Base-by-base conservation (phyloP, 1,140 invertebrate species). In the Andrena cerasifolii region DNA sequence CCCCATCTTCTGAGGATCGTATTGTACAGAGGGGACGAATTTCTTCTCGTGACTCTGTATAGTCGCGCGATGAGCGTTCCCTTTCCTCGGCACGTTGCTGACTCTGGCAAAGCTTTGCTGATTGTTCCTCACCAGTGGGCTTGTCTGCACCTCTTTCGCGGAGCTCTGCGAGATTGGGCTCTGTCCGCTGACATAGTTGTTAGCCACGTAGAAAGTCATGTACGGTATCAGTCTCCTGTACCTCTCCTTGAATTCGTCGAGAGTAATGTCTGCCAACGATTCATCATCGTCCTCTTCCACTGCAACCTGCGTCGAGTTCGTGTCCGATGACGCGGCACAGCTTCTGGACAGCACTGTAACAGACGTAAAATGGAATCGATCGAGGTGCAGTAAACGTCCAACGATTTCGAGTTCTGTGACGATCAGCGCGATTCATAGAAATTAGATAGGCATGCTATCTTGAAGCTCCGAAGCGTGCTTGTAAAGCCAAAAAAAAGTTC, bases 171-270 rank as follows among this genome's bases (percentile, higher is more conserved):
- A 8, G 0, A 47, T 8, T 21, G 59, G 14, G 0, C 18, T 21
- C 7, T 80, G 78, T 0, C 49, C 31, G 67, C 83, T 86, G 0
- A 90, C 80, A 86, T 94, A 93, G 82, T 94, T 94, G 72, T 95
- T 95, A 1, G 95, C 94, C 24, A 96, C 93, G 87, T 96, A 97
- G 89, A 95, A 97, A 43, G 95, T 96, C 94, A 96, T 96, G 87
- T 97, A 97, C 1, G 96, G 96, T 86, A 97, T 96, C 51, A 97
- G 88, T 62, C 96, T 93, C 80, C 96, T 94, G 85, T 95, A 95
- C 51, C 96, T 93, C 90, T 96, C 95, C 74, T 94, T 94, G 56
- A 91, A 89, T 40, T 88, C 84, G 14, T 78, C 86, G 0, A 91
- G 72, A 8, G 89, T 86, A 21, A 88, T 85, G 3, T 89, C 82